Evolutionary conservation across 2,888 invertebrate species (phyloP).

Genomic region (Drosophila pseudotalamancana): DNA sequence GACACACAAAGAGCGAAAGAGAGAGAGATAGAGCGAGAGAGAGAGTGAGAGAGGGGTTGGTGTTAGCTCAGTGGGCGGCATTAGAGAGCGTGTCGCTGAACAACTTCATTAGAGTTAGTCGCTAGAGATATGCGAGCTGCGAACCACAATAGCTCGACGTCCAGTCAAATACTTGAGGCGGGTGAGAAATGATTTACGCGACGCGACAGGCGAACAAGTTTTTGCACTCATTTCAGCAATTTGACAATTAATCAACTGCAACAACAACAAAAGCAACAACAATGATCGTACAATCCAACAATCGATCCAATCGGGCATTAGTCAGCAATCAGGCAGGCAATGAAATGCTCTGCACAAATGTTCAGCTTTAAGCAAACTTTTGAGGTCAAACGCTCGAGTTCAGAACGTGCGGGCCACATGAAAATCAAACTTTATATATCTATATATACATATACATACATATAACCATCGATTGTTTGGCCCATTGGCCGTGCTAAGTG

Average conservation of each 20-base stretch:
- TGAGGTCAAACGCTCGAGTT: slow-evolving; percentile 68
- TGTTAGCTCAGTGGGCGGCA: slow-evolving; percentile 27
- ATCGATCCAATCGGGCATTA: slow-evolving; percentile 61
- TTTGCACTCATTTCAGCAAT: slow-evolving; percentile 80
- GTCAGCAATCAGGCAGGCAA: slow-evolving; percentile 61
- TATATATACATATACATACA: slow-evolving; percentile 4
- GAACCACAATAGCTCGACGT: slow-evolving; percentile 25
- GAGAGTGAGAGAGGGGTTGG: not conserved
- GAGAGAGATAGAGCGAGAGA: not conserved
- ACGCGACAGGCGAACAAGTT: slow-evolving; percentile 73
- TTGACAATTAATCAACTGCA: slow-evolving; percentile 79
- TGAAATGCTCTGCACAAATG: slow-evolving; percentile 55
- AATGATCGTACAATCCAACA: slow-evolving; percentile 45
- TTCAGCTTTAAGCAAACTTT: slow-evolving; percentile 44
- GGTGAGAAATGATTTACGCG: slow-evolving; percentile 69
- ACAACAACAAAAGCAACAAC: slow-evolving; percentile 43
- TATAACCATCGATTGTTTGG: slow-evolving; percentile 46
- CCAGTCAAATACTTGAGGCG: slow-evolving; percentile 28
- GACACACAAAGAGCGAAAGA: slow-evolving; percentile 12
- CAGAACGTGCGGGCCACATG: slow-evolving; percentile 67
- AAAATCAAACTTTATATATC: slow-evolving; percentile 51
- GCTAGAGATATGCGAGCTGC: slow-evolving; percentile 43
- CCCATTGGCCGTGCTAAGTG: slow-evolving; percentile 70
- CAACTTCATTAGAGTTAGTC: slow-evolving; percentile 54
- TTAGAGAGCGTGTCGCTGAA: slow-evolving; percentile 28